These are phyloP conservation scores for Anguilla rostrata DNA, from an alignment of 2,113 vertebrate genomes.

Conservation along the genomic window DNA sequence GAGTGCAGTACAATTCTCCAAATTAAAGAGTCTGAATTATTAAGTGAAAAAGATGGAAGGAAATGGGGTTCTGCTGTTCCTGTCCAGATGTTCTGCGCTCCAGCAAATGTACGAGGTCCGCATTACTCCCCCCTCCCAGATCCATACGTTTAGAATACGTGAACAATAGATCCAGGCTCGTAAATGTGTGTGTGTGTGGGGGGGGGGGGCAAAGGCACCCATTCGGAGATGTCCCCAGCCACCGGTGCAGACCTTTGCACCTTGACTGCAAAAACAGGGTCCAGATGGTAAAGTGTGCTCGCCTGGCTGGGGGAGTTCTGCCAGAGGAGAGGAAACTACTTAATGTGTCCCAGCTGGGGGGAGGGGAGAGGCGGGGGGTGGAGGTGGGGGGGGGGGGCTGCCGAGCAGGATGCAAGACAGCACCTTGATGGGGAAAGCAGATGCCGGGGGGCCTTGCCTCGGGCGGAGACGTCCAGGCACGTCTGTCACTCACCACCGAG, in stretches of 20 bases:
- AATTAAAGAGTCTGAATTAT: conserved; percentile 42
- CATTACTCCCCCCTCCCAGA: conserved; percentile 55
- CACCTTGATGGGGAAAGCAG: conserved; percentile 60
- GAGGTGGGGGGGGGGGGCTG: conserved; percentile 41
- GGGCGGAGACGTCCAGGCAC: background rate
- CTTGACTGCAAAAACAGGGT: conserved; percentile 51
- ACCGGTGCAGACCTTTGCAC: conserved; percentile 59
- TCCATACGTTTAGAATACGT: conserved; percentile 51
- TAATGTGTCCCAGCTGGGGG: conserved; percentile 66
- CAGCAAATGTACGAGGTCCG: conserved; percentile 62
- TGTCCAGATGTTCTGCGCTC: conserved; percentile 66
- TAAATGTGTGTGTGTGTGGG: conserved; percentile 51
- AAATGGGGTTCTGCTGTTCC: conserved; percentile 47
- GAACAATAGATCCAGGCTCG: conserved; percentile 62
- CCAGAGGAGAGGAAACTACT: conserved; percentile 63
- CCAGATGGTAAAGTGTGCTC: conserved; percentile 61
- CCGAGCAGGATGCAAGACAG: conserved; percentile 42
- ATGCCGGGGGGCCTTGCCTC: conserved; percentile 31
- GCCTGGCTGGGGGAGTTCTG: conserved; percentile 35
- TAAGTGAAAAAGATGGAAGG: conserved; percentile 23
- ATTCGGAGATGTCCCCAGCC: conserved; percentile 39
- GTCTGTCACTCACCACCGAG: background rate
- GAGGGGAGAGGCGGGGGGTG: conserved; percentile 29
- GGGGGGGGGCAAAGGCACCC: background rate
- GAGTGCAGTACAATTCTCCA: background rate